phyloP scores from a whole-genome alignment of 2,797 vertebrate species.

The Heterohyrax brucei region DNA sequence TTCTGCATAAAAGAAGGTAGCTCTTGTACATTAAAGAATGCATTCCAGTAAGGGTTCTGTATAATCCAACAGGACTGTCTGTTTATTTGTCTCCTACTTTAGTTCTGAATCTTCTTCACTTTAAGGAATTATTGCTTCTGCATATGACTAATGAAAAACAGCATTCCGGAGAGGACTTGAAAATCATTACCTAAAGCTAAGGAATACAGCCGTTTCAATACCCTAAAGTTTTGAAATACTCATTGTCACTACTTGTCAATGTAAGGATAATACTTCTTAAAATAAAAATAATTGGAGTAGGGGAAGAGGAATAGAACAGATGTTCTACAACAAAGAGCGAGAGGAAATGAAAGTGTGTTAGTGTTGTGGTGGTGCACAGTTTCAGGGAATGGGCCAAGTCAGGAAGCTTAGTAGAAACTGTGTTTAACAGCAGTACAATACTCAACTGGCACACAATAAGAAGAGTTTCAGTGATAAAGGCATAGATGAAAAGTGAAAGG shows the following conservation, averaged over 20 bases:
- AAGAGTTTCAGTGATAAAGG: background rate
- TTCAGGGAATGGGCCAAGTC: constrained; percentile 22
- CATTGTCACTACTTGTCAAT: background rate
- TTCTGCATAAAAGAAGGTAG: constrained; percentile 90
- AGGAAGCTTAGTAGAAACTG: background rate
- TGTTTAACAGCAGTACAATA: background rate
- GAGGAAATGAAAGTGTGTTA: background rate
- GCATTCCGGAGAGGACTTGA: constrained; percentile 10
- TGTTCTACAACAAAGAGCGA: background rate
- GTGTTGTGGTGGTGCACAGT: background rate
- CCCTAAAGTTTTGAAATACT: constrained; percentile 7
- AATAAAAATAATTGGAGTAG: background rate
- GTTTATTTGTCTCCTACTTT: constrained; percentile 86
- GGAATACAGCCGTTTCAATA: constrained; percentile 63
- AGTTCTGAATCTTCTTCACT: constrained; percentile 80
- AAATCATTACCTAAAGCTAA: constrained; percentile 62
- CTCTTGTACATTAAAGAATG: constrained; percentile 88
- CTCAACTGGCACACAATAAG: background rate
- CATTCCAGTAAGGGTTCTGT: constrained; percentile 89
- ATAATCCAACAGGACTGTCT: constrained; percentile 87
- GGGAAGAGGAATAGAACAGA: background rate
- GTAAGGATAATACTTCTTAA: background rate
- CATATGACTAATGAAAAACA: constrained; percentile 77
- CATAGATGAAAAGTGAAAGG: background rate
- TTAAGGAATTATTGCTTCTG: constrained; percentile 82